Percentiles rank a stretch among this genome's conserved stretches.
These are phyloP conservation scores for Tolypeutes matacus DNA, from an alignment of 2,797 vertebrate genomes.

Conservation along the genomic window DNA sequence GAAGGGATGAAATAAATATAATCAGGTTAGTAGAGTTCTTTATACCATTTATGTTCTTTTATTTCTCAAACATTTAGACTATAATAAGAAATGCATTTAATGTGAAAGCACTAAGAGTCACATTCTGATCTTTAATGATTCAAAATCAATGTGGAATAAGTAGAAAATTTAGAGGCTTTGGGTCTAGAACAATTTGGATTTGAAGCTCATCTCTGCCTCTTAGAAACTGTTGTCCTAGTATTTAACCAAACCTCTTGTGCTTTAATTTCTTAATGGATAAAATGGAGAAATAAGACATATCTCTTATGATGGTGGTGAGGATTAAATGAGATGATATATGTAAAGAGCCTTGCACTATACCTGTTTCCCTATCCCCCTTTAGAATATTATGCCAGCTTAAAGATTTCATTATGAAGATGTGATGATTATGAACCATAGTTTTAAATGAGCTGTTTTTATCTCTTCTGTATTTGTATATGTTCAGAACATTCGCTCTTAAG, in stretches of 20 bases:
- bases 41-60: neutral
- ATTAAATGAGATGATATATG: neutral
- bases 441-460: neutral
- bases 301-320: neutral
- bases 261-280: slow-evolving; percentile 34
- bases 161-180: neutral
- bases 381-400: neutral
- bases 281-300: neutral
- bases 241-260: neutral
- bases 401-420: neutral
- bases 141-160: neutral
- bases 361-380: neutral
- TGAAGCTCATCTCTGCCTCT: neutral
- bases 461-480: slow-evolving; percentile 20
- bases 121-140: slow-evolving; percentile 28
- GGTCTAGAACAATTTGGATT: neutral
- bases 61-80: slow-evolving; percentile 11
- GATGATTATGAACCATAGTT: slow-evolving; percentile 13
- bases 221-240: neutral
- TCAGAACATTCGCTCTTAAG: neutral
- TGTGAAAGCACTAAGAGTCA: neutral
- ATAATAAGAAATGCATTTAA: neutral
- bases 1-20: neutral
- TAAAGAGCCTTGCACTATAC: neutral
- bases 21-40: neutral